These are phyloP conservation scores for Panthera leo DNA, from an alignment of 2,113 vertebrate species.

Conservation along the genomic window DNA sequence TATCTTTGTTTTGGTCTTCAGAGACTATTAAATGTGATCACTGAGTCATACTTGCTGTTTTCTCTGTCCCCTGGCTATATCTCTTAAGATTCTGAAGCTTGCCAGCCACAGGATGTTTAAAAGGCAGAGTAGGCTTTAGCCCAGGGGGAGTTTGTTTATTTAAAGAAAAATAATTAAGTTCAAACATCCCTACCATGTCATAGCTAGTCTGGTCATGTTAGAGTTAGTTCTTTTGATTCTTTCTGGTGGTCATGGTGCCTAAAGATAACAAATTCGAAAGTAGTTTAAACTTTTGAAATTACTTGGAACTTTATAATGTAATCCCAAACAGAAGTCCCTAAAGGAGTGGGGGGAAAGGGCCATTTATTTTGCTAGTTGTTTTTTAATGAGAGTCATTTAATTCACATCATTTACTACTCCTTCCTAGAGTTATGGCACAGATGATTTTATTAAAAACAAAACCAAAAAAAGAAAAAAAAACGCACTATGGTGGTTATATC, in stretches of 20 bases:
- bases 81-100: constrained; percentile 59
- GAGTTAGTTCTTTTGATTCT: constrained; percentile 53
- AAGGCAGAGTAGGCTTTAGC: constrained; percentile 48
- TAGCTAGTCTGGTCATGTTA: constrained; percentile 57
- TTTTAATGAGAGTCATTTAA: constrained; percentile 16
- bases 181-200: constrained; percentile 25
- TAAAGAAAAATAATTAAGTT: constrained; percentile 65
- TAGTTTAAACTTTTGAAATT: constrained; percentile 47
- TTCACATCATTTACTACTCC: neutral
- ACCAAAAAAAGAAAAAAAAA: neutral
- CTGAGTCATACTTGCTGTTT: constrained; percentile 62
- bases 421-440: neutral
- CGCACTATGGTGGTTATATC: neutral
- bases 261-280: constrained; percentile 45
- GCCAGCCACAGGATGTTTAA: constrained; percentile 52
- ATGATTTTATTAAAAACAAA: constrained; percentile 18
- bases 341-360: neutral
- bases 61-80: constrained; percentile 59
- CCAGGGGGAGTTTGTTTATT: constrained; percentile 55
- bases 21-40: constrained; percentile 54
- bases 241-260: constrained; percentile 28
- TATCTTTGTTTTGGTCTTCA: constrained; percentile 69
- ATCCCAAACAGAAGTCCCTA: constrained; percentile 44
- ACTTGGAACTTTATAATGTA: constrained; percentile 12
- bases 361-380: constrained; percentile 44